These are phyloP conservation scores for Callospermophilus lateralis DNA, from an alignment of 2,113 vertebrate genomes.

Conservation along the genomic window DNA sequence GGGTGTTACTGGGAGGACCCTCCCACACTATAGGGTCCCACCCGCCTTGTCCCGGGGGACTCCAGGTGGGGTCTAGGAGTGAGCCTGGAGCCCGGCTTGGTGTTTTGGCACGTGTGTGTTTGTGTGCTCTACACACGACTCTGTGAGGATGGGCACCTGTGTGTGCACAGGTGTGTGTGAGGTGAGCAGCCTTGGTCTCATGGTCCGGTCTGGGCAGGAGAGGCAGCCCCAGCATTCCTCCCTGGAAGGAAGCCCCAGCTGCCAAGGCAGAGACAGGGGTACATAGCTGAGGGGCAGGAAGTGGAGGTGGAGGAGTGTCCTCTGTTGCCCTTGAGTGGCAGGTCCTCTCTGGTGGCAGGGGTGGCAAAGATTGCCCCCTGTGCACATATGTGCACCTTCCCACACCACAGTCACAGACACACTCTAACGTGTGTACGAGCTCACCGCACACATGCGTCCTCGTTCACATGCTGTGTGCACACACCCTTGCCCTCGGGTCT, in stretches of 20 bases:
- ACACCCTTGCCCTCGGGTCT: neutral
- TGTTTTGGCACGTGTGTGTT: neutral
- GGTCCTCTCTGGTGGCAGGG: neutral
- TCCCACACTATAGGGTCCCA: neutral
- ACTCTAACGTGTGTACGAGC: too few species aligned
- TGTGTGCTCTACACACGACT: neutral
- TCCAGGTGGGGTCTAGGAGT: neutral
- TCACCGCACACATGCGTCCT: too few species aligned
- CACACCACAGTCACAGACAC: too few species aligned
- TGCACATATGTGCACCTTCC: neutral
- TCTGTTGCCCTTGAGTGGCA: too few species aligned
- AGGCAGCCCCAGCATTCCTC: neutral
- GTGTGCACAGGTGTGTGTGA: too few species aligned
- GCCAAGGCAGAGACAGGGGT: neutral
- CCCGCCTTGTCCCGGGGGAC: fast-evolving
- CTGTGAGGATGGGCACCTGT: neutral
- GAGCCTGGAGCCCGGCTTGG: neutral
- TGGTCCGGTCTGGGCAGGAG: fast-evolving
- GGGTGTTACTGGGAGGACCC: neutral
- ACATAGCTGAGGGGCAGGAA: neutral
- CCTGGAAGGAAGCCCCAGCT: neutral
- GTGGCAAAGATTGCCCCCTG: too few species aligned
- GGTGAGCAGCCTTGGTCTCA: fast-evolving
- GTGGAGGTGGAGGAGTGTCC: neutral
- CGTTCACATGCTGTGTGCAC: neutral